Evolutionary conservation across 2,797 vertebrate genomes (phyloP).

Genomic region (Paguma larvata): DNA sequence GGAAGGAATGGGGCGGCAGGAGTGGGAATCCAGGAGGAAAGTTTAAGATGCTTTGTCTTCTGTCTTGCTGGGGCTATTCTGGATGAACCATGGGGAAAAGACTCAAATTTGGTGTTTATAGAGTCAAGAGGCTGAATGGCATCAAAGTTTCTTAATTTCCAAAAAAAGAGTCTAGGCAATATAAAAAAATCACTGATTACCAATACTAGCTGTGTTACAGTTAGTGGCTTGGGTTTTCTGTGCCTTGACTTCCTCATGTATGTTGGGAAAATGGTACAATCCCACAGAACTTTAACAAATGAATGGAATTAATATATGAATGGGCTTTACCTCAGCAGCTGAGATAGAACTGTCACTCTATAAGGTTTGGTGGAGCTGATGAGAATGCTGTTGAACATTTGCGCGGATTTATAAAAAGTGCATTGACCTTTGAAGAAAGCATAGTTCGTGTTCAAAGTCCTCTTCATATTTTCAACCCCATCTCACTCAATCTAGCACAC

Average conservation of each 20-base stretch:
- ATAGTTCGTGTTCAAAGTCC: not conserved
- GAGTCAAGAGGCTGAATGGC: not conserved
- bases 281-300: not conserved
- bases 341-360: not conserved
- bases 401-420: constrained; percentile 16
- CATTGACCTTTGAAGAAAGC: not conserved
- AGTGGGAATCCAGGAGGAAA: constrained; percentile 48
- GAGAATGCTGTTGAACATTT: constrained; percentile 7
- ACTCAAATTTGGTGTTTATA: not conserved
- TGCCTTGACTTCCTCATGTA: not conserved
- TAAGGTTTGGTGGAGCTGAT: not conserved
- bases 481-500: not conserved
- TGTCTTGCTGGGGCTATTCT: not conserved
- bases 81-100: not conserved
- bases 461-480: not conserved
- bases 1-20: constrained; percentile 21
- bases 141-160: not conserved
- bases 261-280: not conserved
- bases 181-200: not conserved
- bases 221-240: not conserved
- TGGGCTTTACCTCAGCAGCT: not conserved
- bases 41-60: not conserved
- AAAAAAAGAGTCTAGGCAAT: not conserved
- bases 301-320: not conserved
- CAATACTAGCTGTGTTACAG: not conserved